Evolutionary conservation across 2,888 invertebrate genomes (phyloP), one percentile per base, ranked within the genome.

Genomic region (Steinernema carpocapsae): DNA sequence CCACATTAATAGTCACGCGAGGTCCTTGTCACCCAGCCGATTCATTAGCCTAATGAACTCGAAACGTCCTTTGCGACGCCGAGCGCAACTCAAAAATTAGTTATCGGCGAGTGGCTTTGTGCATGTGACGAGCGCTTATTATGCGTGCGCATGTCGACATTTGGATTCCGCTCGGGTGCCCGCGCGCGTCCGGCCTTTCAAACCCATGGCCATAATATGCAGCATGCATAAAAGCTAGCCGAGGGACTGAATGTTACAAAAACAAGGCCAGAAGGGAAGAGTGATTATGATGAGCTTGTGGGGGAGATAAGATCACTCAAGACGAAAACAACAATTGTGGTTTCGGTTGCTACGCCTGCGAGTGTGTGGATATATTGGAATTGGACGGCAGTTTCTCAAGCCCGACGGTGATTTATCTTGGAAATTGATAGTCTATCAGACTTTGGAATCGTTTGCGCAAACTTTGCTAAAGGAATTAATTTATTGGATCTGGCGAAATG

Each of bases 111-210:
- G 37, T 48, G 32, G 64, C 64, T 64, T 64, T 64, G 64, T 64
- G 64, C 64, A 12, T 14, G 64, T 32, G 64, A 64, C 64, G 64
- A 29, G 64, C 64, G 64, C 64, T 64, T 64, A 64, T 64, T 64
- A 64, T 64, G 64, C 64, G 64, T 64, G 64, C 64, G 29, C 64
- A 64, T 64, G 64, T 64, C 32, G 64, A 64, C 64, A 64, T 64
- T 64, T 64, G 64, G 10, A 64, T 64, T 64, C 64, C 64, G 64
- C 64, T 64, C 32, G 32, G 64, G 29, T 64, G 64, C 64, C 37
- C 29, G 17, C 19, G 56, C 64, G 64, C 64, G 19, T 32, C 24
- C 37, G 37, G 10, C 37, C 37, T 37, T 37, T 37, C 4, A 37
- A 37, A 3, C 3, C 4, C 37, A 3, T 37, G 37, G 37, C 37